Evolutionary conservation across 2,113 vertebrate genomes (phyloP), one percentile per base, ranked within the genome.

Genomic region (Sterrhoptilus dennistouni): DNA sequence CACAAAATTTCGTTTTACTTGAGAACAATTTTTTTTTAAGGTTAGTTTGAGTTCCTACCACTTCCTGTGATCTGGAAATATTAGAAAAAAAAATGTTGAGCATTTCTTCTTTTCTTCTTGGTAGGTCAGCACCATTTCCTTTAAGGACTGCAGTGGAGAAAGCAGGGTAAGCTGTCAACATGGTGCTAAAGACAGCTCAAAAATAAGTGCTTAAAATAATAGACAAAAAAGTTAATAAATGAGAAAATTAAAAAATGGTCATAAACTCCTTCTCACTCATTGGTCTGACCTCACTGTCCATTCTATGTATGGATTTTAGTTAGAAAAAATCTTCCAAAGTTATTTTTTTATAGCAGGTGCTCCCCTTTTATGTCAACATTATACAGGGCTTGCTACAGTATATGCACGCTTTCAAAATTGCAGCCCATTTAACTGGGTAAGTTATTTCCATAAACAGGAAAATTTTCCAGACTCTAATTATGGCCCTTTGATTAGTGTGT

Each of bases 361-460:
- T 19, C 7, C 6, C 36, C 36, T 20, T 63, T 76, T 10, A 25
- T 33, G 7, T 27, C 5, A 8, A 19, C 2, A 3, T 35, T 16
- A 9, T 31, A 40, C 29, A 52, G 49, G 42, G 0, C 2, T 79
- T 45, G 3, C 5, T 36, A 42, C 28, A 14, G 11, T 3, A 11
- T 24, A 12, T 3, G 29, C 10, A 29, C 12, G 18, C 40, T 56
- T 89, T 49, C 25, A 56, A 19, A 66, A 14, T 0, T 64, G 11
- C 6, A 65, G 12, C 28, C 11, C 6, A 36, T 77, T 80, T 83
- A 79, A 70, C 16, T 22, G 14, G 9, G 29, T 23, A 66, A 52
- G 12, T 47, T 75, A n/a, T 68, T 86, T 75, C 15, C 19, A 76
- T 27, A 54, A 65, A 61, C 6, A 59, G 4, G 23, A 59, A 59